phyloP scores from a whole-genome alignment of 2,888 invertebrate genomes.

The Amiota communis region DNA sequence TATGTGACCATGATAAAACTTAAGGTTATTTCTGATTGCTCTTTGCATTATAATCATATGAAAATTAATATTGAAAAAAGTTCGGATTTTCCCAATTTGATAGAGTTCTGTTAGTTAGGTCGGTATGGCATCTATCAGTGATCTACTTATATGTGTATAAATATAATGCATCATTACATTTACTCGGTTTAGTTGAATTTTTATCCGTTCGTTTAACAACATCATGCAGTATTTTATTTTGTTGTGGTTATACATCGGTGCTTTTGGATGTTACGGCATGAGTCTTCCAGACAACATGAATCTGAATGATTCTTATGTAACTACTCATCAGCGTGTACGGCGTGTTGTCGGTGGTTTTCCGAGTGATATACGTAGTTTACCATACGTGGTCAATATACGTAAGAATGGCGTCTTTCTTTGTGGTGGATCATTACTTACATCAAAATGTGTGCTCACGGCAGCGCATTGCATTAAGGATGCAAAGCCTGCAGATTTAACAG shows the following conservation, averaged over 20 bases:
- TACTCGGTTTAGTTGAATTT: background rate
- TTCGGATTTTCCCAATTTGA: constrained; percentile 21
- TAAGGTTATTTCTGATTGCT: constrained; percentile 14
- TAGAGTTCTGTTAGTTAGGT: background rate
- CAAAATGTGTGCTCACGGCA: constrained; percentile 65
- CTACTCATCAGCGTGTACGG: constrained; percentile 37
- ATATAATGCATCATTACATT: no score
- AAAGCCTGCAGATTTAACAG: constrained; percentile 47
- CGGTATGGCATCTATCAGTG: constrained; percentile 2
- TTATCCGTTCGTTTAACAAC: background rate
- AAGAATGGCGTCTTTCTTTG: constrained; percentile 59
- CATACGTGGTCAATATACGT: constrained; percentile 64
- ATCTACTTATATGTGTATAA: background rate
- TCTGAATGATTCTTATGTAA: no score
- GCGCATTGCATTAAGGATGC: constrained; percentile 61
- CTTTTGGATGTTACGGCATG: background rate
- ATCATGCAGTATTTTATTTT: background rate
- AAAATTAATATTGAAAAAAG: background rate
- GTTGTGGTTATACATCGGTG: background rate
- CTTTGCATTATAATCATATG: background rate
- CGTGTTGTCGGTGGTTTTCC: constrained; percentile 66
- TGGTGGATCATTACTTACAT: constrained; percentile 65
- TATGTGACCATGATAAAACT: background rate
- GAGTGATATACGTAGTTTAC: constrained; percentile 49
- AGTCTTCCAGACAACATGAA: background rate